Base-by-base conservation (phyloP, 2,888 invertebrate species). In the Bhutanitis thaidina region DNA sequence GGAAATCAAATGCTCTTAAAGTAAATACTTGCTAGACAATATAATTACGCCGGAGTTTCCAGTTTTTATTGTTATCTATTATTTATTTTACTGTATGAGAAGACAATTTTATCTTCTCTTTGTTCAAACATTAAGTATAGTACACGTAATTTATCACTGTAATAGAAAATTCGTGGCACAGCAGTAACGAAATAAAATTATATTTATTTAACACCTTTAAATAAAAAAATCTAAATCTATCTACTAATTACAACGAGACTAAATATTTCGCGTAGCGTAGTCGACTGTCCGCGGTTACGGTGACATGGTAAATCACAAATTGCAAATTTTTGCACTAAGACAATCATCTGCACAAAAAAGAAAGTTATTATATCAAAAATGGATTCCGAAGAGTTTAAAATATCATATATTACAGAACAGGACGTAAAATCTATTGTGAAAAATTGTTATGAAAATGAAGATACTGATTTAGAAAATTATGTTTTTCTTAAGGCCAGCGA, bases 401-500 rank as follows among this genome's bases (percentile, higher is more conserved):
- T 20, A 35, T 10, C 15, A 14, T 27, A 40, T 36, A 57, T 86
- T 50, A 69, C 71, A 8, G 60, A 71, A 57, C 66, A 78, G 55
- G 71, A 78, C 49, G 59, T 85, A 0, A 67, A 71, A 57, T 52
- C 55, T 14, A 78, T 86, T 55, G 38, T 82, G 32, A 59, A 59
- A 29, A 71, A 63, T 50, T 72, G 64, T 48, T 60, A 58, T 32
- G 16, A 32, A 7, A 59, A 62, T 43, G 59, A 69, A 49, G 61
- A 67, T 15, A 56, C 56, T 16, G 29, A 53, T 5, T 55, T 77
- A 43, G 59, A 71, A 48, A 62, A 67, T 15, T 86, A 75, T 58
- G 51, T 38, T 20, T 55, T 82, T 8, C 39, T 62, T 15, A 69
- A 67, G 45, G 85, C 87, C 1, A 87, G 84, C 63, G 75, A 80